Evolutionary conservation across 2,113 vertebrate species (phyloP), one percentile per base, ranked within the genome.

Genomic region (Tautogolabrus adspersus): DNA sequence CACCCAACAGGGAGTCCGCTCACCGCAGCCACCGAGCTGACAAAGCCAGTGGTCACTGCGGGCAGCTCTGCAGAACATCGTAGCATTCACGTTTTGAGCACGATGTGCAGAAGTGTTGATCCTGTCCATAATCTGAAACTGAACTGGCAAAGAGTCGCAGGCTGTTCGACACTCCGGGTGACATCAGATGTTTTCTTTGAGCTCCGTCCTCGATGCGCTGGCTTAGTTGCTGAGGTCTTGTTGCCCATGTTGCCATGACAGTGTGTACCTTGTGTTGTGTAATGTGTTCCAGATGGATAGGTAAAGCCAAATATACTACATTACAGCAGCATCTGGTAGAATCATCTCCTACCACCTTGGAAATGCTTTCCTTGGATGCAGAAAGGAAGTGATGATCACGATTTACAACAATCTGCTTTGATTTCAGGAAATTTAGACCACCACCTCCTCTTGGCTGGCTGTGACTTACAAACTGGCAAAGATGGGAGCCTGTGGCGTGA

Each of bases 391-490:
- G 88, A 93, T 91, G 89, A 92, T 90, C 88, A 83, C 74, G 37
- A 88, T 90, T 92, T 90, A 85, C 87, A 89, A 92, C 89, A 88
- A 89, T 86, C 64, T 76, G 78, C 86, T 92, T 92, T 91, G 90
- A 92, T 93, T 92, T 91, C 78, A 87, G 82, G 70, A 89, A 89
- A 88, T 87, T 68, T 56, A 86, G 89, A 92, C 92, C 90, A 90
- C 90, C 88, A 87, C 82, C 88, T 90, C 87, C 78, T 83, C 66
- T 90, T 92, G 90, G 90, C 90, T 84, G 72, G 65, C 80, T 80
- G 82, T 72, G 75, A 87, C 86, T 86, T 87, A 47, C 60, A 76
- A 90, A 87, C 86, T 88, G 89, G 89, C 85, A 81, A 34, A 86
- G 82, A 78, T 78, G 76, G 56, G 63, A 81, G 83, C 68, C 77